Evolutionary conservation across 2,888 invertebrate species (phyloP), one percentile per base, ranked within the genome.

Genomic region (Schizaphis graminum): DNA sequence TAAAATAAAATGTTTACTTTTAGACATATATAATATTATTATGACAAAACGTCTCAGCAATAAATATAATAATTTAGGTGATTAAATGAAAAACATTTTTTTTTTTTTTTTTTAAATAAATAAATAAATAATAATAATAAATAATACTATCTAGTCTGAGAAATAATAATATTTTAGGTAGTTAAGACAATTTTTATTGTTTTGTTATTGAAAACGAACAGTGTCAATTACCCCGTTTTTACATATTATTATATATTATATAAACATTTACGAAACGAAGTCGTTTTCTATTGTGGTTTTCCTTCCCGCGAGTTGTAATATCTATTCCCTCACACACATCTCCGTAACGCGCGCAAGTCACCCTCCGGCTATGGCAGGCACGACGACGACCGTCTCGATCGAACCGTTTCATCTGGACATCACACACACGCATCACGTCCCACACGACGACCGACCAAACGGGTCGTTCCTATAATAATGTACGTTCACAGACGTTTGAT

Each of bases 111-210:
- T 53, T 53, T 57, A 16, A 2, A 77, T 56, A 88, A 67, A 21
- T 77, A 77, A 86, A 47, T 87, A 35, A 61, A 57, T 57, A 57
- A 77, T 35, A 77, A 77, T 77, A 77, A 77, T 77, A 35, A 57
- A 93, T 91, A 94, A 93, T 91, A 94, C 86, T 67, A 86, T 94
- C 94, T 94, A 94, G 94, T 94, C 94, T 94, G 94, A 94, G 91
- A 53, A 94, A 94, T 94, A 94, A 94, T 89, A 89, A 77, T 77
- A 77, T 77, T 67, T 90, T 94, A 94, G 86, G 41, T 94, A 91
- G 90, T 91, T 94, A 94, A 94, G 91, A 94, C 85, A 53, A 90
- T 90, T 94, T 91, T 67, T 90, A 91, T 94, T 94, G 86, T 94
- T 94, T 91, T 91, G 86, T 94, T 94, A 94, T 91, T 89, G 41